Conservation (phyloP, 2,888 invertebrate genomes). For the Heteromyza rotundicornis region DNA sequence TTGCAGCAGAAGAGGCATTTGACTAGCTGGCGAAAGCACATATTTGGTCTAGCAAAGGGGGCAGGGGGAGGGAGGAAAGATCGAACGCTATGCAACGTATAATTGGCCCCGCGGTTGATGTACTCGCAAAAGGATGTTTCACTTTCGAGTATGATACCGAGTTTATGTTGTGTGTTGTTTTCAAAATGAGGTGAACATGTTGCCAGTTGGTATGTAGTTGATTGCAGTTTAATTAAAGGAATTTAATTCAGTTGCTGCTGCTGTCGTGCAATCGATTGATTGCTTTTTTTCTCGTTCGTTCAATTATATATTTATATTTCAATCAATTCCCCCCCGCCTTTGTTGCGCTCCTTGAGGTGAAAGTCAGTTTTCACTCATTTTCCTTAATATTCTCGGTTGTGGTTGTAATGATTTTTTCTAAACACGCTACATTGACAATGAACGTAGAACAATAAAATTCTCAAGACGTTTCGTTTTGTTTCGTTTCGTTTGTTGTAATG, state of each 20-base stretch:
- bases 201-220: not conserved
- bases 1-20: constrained; percentile 40
- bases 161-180: no score
- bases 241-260: no score
- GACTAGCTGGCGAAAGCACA: constrained; percentile 39
- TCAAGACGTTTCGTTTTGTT: not conserved
- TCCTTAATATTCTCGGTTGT: not conserved
- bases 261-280: no score
- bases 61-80: not conserved
- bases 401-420: not conserved
- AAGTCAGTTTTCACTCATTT: not conserved
- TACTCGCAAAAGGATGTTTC: no score
- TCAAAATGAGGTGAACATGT: no score
- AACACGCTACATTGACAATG: not conserved
- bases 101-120: no score
- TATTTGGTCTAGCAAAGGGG: constrained; percentile 15
- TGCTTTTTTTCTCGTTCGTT: not conserved
- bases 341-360: no score
- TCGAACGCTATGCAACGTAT: no score
- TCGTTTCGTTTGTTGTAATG: not conserved
- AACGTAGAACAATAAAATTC: not conserved
- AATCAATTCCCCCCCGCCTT: no score
- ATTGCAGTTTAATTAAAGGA: no score
- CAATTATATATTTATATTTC: no score
- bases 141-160: no score